Evolutionary conservation across 2,797 vertebrate species (phyloP), one percentile per base, ranked within the genome.

Genomic region (Emydoidea blandingii): DNA sequence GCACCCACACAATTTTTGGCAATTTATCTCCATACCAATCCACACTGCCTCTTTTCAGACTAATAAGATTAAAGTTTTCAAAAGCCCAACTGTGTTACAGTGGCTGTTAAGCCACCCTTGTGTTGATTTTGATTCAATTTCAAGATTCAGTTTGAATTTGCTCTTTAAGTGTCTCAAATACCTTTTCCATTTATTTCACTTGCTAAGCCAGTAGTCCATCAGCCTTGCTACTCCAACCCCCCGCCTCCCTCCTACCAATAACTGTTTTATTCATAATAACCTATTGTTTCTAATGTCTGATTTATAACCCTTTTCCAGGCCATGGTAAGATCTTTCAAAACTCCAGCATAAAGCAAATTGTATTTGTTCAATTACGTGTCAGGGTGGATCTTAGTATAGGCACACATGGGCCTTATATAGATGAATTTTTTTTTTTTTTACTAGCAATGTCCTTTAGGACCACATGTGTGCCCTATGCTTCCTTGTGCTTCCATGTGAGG

Each of bases 61-160:
- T 79, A 84, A 41, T 78, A 86, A 62, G 68, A 88, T 79, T 76
- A 29, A 80, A 50, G 29, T 41, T 41, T 92, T 83, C 81, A 87
- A 87, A 89, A 80, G 25, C 74, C 23, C 53, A 79, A 56, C 76
- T 93, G 80, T 90, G 79, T 62, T 88, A 82, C 37, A 47, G 62
- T 90, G 62, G 79, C 91, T 93, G 85, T 83, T 87, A 91, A 87
- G 57, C 72, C 85, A 87, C 90, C 57, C 81, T 87, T 79, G 90
- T 90, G 87, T 84, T 91, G 74, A 86, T 91, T 85, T 86, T 93
- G 79, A 94, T 85, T 78, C 52, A 65, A 86, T 54, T 81, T 81
- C 72, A 85, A 41, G 72, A 86, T 81, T 93, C 5, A 79, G 59
- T 91, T 83, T 90, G 79, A 34, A n/a, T 80, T 94, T 91, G 25